Percentiles rank a stretch among this genome's conserved stretches.
These are phyloP conservation scores for Nomada ruficornis DNA, from an alignment of 2,888 invertebrate genomes.

Conservation along the genomic window DNA sequence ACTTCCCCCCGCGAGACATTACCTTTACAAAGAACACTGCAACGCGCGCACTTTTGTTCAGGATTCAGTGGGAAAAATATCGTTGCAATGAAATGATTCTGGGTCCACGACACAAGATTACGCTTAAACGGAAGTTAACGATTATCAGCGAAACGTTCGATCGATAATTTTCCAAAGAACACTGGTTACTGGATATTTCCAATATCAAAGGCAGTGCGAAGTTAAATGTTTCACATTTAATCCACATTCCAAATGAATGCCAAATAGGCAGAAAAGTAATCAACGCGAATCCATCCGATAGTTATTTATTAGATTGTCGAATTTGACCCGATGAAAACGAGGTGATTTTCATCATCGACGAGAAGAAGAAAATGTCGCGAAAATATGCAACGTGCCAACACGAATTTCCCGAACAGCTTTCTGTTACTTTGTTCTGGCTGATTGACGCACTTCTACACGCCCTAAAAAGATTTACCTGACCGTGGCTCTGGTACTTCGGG, in stretches of 20 bases:
- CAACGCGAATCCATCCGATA: too few species aligned
- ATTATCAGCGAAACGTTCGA: too few species aligned
- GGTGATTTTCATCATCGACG: background rate
- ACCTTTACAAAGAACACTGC: background rate
- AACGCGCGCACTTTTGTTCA: background rate
- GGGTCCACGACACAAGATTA: too few species aligned
- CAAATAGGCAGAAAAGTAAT: too few species aligned
- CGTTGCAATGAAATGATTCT: background rate
- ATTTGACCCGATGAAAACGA: conserved; percentile 21
- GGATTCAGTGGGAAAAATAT: background rate
- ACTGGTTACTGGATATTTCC: too few species aligned
- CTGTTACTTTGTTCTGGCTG: conserved; percentile 12
- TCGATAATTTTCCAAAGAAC: too few species aligned
- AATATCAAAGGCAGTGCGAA: too few species aligned
- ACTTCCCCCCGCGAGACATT: background rate
- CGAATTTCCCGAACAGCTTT: conserved; percentile 26
- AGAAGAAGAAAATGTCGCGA: conserved; percentile 9
- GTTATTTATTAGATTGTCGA: background rate
- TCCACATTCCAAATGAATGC: too few species aligned
- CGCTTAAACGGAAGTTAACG: too few species aligned
- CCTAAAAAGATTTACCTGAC: background rate
- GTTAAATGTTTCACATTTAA: too few species aligned
- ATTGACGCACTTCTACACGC: background rate
- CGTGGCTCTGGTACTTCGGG: background rate
- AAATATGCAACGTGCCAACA: conserved; percentile 44